Conservation (phyloP, 2,113 vertebrate species). For the Pimephales promelas region DNA sequence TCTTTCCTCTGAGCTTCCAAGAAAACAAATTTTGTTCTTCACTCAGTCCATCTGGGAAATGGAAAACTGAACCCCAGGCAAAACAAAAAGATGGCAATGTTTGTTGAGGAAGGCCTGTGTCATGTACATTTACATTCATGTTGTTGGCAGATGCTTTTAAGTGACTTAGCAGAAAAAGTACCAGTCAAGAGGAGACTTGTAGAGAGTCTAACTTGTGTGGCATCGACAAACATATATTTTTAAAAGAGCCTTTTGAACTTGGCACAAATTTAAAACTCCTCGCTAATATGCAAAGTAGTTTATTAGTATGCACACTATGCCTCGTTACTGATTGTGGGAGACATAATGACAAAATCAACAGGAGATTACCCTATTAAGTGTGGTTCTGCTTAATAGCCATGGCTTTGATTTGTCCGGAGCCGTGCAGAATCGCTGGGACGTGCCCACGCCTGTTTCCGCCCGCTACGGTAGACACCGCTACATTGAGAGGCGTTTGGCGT, state of each 20-base stretch:
- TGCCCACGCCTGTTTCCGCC: conserved; percentile 59
- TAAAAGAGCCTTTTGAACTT: background rate
- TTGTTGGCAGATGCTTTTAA: background rate
- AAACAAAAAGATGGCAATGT: conserved; percentile 11
- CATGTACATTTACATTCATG: conserved; percentile 33
- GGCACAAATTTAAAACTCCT: conserved; percentile 61
- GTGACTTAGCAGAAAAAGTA: conserved; percentile 51
- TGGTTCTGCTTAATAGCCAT: conserved; percentile 73
- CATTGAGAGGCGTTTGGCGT: conserved; percentile 69
- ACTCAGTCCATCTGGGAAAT: conserved; percentile 33
- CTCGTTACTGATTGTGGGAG: conserved; percentile 67
- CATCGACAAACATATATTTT: background rate
- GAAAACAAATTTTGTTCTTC: conserved; percentile 23
- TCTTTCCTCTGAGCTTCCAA: conserved; percentile 23
- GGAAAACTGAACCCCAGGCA: conserved; percentile 26
- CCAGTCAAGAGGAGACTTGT: background rate
- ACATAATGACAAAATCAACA: conserved; percentile 69
- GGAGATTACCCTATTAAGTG: conserved; percentile 74
- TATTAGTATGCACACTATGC: conserved; percentile 62
- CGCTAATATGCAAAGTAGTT: conserved; percentile 71
- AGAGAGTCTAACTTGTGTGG: background rate
- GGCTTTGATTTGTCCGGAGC: conserved; percentile 70
- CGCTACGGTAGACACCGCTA: conserved; percentile 64
- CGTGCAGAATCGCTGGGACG: conserved; percentile 69
- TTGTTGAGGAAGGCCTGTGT: background rate